phyloP scores from a whole-genome alignment of 2,888 invertebrate species.

The Peribatodes rhomboidaria region DNA sequence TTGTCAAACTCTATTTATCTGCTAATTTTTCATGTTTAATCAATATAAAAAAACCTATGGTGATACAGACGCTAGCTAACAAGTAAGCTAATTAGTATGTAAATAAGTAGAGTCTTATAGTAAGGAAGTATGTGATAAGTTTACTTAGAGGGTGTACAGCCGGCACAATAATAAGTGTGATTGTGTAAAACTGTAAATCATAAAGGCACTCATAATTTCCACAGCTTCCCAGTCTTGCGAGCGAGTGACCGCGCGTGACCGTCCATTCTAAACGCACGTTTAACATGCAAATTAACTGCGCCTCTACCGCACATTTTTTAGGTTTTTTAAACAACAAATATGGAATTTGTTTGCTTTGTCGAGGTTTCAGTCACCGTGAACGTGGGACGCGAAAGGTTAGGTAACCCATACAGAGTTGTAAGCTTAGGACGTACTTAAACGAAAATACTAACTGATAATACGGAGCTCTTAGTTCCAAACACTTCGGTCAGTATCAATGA shows the following conservation, averaged over 20 bases:
- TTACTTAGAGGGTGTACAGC: too few relatives aligned
- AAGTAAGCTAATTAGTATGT: too few relatives aligned
- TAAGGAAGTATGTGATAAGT: too few relatives aligned
- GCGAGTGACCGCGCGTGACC: slow-evolving; percentile 78
- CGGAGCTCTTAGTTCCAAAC: too few relatives aligned
- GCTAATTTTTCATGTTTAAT: too few relatives aligned
- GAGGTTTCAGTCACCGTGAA: slow-evolving; percentile 54
- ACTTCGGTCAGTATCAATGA: too few relatives aligned
- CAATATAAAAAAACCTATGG: too few relatives aligned
- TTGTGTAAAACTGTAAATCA: slow-evolving; percentile 7
- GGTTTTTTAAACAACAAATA: slow-evolving; percentile 76
- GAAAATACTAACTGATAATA: too few relatives aligned
- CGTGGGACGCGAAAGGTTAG: slow-evolving; percentile 29
- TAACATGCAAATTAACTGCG: slow-evolving; percentile 83
- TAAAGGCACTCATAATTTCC: slow-evolving; percentile 22
- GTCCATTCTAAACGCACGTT: slow-evolving; percentile 84
- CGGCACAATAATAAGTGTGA: background rate
- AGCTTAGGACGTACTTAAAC: too few relatives aligned
- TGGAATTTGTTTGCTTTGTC: slow-evolving; percentile 62
- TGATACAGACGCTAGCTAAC: too few relatives aligned
- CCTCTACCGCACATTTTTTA: slow-evolving; percentile 66
- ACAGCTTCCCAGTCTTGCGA: slow-evolving; percentile 62
- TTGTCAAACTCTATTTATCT: too few relatives aligned
- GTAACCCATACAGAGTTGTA: background rate
- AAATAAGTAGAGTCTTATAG: too few relatives aligned